phyloP scores from a whole-genome alignment of 2,113 vertebrate genomes.

The Cynopterus brachyotis region DNA sequence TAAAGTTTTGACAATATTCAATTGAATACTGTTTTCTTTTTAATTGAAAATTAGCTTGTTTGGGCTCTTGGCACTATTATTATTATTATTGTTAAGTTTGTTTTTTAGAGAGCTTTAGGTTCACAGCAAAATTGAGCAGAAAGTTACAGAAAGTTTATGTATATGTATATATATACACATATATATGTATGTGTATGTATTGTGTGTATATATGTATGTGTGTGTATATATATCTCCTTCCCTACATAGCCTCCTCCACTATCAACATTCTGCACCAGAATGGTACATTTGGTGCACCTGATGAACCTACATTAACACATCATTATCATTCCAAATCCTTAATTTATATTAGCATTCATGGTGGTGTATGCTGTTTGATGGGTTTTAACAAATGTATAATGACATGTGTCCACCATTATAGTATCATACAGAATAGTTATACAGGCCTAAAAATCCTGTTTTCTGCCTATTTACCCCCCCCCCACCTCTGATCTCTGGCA shows the following conservation, averaged over 20 bases:
- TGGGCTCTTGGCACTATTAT: neutral
- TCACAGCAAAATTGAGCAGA: neutral
- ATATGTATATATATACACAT: no score
- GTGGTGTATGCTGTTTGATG: neutral
- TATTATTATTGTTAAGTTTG: neutral
- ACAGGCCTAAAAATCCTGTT: neutral
- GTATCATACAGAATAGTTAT: neutral
- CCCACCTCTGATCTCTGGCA: neutral
- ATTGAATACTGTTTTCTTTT: neutral
- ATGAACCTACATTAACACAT: neutral
- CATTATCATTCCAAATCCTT: neutral
- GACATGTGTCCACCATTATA: neutral
- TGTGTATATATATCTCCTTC: neutral
- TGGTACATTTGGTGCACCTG: neutral
- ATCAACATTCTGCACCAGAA: neutral
- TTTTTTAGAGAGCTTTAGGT: conserved; percentile 13
- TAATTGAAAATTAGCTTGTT: neutral
- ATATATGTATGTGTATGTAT: no score
- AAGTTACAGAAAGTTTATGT: neutral
- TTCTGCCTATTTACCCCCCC: neutral
- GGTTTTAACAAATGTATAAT: conserved; percentile 6
- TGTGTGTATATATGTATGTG: no score
- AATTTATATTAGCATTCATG: neutral
- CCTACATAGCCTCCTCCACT: neutral
- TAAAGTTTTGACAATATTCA: neutral